These are phyloP conservation scores for Nebria brevicollis DNA, from an alignment of 2,888 invertebrate species.

Conservation along the genomic window DNA sequence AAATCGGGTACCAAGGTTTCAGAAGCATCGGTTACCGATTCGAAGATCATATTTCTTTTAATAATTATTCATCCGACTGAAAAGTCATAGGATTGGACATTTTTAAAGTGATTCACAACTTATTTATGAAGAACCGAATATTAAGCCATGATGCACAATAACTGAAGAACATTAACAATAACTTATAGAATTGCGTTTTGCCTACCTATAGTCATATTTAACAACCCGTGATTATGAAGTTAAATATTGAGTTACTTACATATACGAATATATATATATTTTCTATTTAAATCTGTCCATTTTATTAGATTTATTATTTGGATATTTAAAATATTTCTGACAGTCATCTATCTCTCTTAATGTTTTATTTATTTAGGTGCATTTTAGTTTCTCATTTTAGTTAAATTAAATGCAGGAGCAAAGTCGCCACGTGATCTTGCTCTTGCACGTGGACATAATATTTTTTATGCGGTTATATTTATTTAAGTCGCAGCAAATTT, in stretches of 20 bases:
- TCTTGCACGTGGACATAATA: constrained; percentile 26
- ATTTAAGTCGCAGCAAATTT: constrained; percentile 24
- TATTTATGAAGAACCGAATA: constrained; percentile 15
- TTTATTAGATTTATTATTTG: constrained; percentile 14
- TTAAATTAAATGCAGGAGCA: constrained; percentile 31
- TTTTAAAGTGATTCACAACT: constrained; percentile 7
- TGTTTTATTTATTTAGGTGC: constrained; percentile 50
- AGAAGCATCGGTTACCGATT: constrained; percentile 18
- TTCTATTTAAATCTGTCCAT: constrained; percentile 29
- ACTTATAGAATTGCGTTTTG: neutral
- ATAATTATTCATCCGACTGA: neutral
- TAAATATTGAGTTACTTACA: constrained; percentile 46
- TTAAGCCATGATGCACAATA: neutral
- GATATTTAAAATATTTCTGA: constrained; percentile 50
- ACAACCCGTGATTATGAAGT: constrained; percentile 36
- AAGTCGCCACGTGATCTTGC: constrained; percentile 25
- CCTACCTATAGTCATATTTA: neutral
- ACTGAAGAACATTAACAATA: neutral
- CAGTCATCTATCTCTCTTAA: constrained; percentile 62
- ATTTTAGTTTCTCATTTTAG: constrained; percentile 28
- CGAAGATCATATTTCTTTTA: neutral
- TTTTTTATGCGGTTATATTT: constrained; percentile 19
- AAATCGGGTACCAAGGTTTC: constrained; percentile 23
- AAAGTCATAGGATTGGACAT: constrained; percentile 6
- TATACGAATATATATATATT: constrained; percentile 5